Evolutionary conservation across 2,797 vertebrate species (phyloP), one percentile per base, ranked within the genome.

Genomic region (Bryconaethiops microstoma): DNA sequence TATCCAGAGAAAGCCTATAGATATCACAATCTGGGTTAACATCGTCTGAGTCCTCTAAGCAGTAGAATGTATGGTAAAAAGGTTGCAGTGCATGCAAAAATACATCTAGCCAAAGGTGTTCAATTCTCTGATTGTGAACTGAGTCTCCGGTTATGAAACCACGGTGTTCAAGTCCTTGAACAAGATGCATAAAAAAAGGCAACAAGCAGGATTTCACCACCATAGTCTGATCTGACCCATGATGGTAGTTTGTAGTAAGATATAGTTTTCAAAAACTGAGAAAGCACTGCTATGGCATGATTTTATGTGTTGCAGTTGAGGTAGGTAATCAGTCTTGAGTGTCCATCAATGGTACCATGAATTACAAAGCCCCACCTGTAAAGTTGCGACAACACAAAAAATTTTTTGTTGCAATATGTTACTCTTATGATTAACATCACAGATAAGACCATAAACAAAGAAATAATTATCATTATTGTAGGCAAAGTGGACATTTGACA

Each of bases 261-360:
- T 45, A 64, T 85, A 63, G 86, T 76, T 72, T 82, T 72, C 2
- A 78, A n/a, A 77, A 85, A 85, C 52, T 68, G 64, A 42, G 72
- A 74, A 4, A 83, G 73, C 45, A 82, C 65, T 10, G 63, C 82
- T 16, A 2, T 52, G 52, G 73, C 76, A 74, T 17, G 48, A 45
- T 85, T 83, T 74, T 84, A 40, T n/a, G 72, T 82, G 60, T 23
- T 81, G 52, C 78, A 83, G n/a, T 76, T 82, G 2, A 83, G 40
- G 73, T 72, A 81, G 7, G 81, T 78, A 39, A 86, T 81, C 23
- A 86, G 80, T 14, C 13, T 29, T 17, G 74, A 85, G 45, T 80
- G 2, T 71, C 70, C 77, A 74, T 35, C 35, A 35, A 35, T 35
- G 35, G 35, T 4, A 35, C 83, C 72, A 73, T 84, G 67, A 39